A percentile compares a stretch with the other conserved stretches of the same genome.
These are phyloP conservation scores for Ceratitis capitata DNA, from an alignment of 1,140 invertebrate genomes.

Conservation along the genomic window DNA sequence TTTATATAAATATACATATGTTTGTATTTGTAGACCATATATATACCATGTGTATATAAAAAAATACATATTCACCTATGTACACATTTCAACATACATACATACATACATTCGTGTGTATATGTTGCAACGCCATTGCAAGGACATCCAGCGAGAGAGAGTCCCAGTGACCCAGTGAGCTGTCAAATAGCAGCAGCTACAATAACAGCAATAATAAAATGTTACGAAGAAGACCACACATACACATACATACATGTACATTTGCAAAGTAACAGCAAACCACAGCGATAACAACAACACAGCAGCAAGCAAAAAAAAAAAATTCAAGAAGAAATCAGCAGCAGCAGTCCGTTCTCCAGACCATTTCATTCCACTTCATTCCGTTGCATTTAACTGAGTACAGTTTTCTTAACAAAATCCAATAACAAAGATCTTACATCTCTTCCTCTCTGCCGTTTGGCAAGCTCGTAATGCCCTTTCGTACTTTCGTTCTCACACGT, in stretches of 20 bases:
- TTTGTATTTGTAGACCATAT: neutral
- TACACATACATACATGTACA: too few relatives aligned
- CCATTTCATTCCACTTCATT: conserved; percentile 26
- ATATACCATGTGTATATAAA: neutral
- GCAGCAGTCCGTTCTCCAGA: conserved; percentile 11
- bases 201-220: conserved; percentile 45
- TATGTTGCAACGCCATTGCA: conserved; percentile 46
- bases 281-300: too few relatives aligned
- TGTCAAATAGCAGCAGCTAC: conserved; percentile 16
- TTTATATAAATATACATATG: neutral
- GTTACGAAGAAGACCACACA: too few relatives aligned
- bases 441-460: neutral
- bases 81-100: neutral
- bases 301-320: neutral
- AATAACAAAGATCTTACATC: neutral
- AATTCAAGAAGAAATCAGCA: conserved; percentile 22
- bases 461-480: neutral
- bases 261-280: too few relatives aligned
- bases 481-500: neutral
- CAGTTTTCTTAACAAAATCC: neutral
- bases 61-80: neutral
- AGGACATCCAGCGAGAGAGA: conserved; percentile 63
- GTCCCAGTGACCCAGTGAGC: conserved; percentile 64
- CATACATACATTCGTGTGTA: neutral
- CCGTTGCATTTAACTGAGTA: conserved; percentile 1